A percentile compares a stretch with the other conserved stretches of the same genome.
Conservation (phyloP, 2,113 vertebrate genomes). For the Canis aureus region DNA sequence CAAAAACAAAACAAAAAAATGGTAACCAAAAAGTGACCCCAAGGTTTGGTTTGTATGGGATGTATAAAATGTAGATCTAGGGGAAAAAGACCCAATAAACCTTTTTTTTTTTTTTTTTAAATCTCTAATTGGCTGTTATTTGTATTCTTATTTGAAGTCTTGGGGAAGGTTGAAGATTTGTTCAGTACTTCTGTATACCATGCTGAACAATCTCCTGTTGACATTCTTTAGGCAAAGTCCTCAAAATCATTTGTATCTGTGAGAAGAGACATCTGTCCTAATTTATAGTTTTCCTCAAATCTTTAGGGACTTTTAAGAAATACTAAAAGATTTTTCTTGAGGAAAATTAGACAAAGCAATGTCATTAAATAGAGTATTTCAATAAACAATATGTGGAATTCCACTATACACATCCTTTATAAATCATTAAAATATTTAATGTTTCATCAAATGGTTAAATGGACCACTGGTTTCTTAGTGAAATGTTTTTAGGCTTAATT, state of each 20-base stretch:
- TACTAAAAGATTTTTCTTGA: slow-evolving; percentile 83
- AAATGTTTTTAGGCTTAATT: slow-evolving; percentile 88
- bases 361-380: slow-evolving; percentile 84
- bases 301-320: slow-evolving; percentile 81
- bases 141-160: slow-evolving; percentile 21
- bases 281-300: slow-evolving; percentile 76
- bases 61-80: slow-evolving; percentile 53
- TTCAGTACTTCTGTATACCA: slow-evolving; percentile 35
- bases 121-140: background rate
- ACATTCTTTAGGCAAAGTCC: slow-evolving; percentile 67
- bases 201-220: slow-evolving; percentile 60
- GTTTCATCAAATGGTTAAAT: slow-evolving; percentile 87
- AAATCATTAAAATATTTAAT: slow-evolving; percentile 77
- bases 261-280: slow-evolving; percentile 79
- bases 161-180: slow-evolving; percentile 66
- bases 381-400: slow-evolving; percentile 84
- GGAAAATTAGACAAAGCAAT: slow-evolving; percentile 84
- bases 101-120: background rate
- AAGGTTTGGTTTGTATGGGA: slow-evolving; percentile 47
- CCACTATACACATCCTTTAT: slow-evolving; percentile 78
- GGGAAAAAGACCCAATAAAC: background rate
- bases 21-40: slow-evolving; percentile 51
- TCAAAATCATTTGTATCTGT: slow-evolving; percentile 59
- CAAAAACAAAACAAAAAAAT: background rate
- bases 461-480: slow-evolving; percentile 87